Percentiles rank a stretch among this genome's conserved stretches.
Conservation (phyloP, 2,113 vertebrate genomes). For the Electrona antarctica region DNA sequence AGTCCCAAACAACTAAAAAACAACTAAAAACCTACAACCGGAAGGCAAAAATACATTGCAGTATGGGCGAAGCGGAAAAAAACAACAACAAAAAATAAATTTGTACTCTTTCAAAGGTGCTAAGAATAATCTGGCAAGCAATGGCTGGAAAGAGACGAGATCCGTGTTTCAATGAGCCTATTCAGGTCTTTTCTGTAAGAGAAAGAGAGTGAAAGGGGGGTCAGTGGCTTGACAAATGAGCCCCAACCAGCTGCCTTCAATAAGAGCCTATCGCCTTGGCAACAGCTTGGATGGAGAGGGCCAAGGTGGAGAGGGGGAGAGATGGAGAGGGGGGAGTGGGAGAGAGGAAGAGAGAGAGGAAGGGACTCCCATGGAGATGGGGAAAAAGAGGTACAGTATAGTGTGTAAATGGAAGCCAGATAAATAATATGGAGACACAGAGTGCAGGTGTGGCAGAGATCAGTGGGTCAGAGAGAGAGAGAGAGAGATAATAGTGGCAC, state of each 20-base stretch:
- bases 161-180: constrained; percentile 11
- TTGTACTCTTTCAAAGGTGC: too few relatives aligned
- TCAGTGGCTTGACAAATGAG: constrained; percentile 63
- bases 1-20: too few relatives aligned
- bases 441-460: not conserved
- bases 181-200: constrained; percentile 17
- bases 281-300: constrained; percentile 49
- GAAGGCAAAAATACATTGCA: too few relatives aligned
- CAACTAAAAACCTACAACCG: too few relatives aligned
- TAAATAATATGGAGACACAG: not conserved
- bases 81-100: too few relatives aligned
- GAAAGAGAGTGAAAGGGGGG: constrained; percentile 20
- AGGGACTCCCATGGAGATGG: constrained; percentile 3
- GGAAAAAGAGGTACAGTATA: not conserved
- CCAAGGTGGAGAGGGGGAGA: not conserved
- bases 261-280: constrained; percentile 59
- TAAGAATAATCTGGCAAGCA: not conserved
- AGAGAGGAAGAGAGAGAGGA: not conserved
- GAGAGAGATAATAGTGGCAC: not conserved
- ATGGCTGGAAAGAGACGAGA: not conserved
- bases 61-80: too few relatives aligned
- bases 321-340: not conserved
- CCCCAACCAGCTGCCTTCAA: constrained; percentile 62
- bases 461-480: not conserved
- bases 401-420: too few relatives aligned